Evolutionary conservation across 1,140 invertebrate species (phyloP), one percentile per base, ranked within the genome.

Genomic region (Agrypnia vestita): DNA sequence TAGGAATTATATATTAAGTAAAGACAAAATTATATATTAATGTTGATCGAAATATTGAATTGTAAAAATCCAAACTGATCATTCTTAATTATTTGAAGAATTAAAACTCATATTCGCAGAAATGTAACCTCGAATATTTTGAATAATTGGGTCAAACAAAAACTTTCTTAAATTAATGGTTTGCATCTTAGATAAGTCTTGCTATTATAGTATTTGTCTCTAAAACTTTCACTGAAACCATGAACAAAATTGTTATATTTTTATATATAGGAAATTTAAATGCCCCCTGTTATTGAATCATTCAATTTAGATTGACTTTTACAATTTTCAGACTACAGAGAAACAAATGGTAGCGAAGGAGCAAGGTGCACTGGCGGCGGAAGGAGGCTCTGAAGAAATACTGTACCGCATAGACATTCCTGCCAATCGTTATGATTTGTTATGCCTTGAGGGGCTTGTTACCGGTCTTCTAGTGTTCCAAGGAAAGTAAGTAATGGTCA

Each of bases 371-470:
- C 91, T 93, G 59, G 90, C 90, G n/a, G 90, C 91, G 76, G 85
- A 86, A 72, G 89, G 92, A 84, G 91, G 93, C 62, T 94, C 95
- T 79, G 92, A 97, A 89, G 93, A 97, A 87, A 90, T 97, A 56
- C 93, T 98, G 62, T 99, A 98, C 86, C 95, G 97, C 85, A 98
- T 99, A 86, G 99, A 99, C 86, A 95, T 99, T 85, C 98, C 98
- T 19, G 99, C 99, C 3, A 99, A 99, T 89, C 92, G 98, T 85
- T 99, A 99, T 90, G 98, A 99, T 89, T 90, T 99, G 62, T 88
- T 99, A 0, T 99, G 98, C 85, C 86, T 99, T 3, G 98, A 99
- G 91, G 98, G 99, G 12, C 89, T 99, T 1, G 92, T 93, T 9
- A 92, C 93, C 83, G 97, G 96, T 8, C 88, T 99, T 21, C 88